Percentiles rank a stretch among this genome's conserved stretches.
These are phyloP conservation scores for Lasioglossum calceatum DNA, from an alignment of 2,888 invertebrate genomes.

Conservation along the genomic window DNA sequence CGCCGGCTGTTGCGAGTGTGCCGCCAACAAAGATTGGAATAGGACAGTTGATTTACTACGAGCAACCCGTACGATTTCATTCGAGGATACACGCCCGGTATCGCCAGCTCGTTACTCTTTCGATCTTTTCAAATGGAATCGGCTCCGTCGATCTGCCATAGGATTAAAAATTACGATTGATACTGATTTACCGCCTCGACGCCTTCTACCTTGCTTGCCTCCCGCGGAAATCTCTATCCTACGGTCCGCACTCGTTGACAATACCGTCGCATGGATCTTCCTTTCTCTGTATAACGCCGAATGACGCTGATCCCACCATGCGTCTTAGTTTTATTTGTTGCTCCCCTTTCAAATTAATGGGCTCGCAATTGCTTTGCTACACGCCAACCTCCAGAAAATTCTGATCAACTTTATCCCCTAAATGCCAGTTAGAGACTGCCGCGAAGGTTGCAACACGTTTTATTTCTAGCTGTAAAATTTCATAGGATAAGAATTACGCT, in stretches of 20 bases:
- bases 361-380: background rate
- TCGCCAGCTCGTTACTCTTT: slow-evolving; percentile 77
- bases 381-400: background rate
- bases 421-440: background rate
- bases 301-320: slow-evolving; percentile 40
- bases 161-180: slow-evolving; percentile 80
- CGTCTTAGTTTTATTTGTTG: slow-evolving; percentile 59
- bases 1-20: slow-evolving; percentile 62
- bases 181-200: slow-evolving; percentile 74
- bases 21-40: slow-evolving; percentile 75
- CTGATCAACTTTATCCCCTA: background rate
- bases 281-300: slow-evolving; percentile 54
- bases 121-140: slow-evolving; percentile 67
- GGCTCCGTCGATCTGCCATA: slow-evolving; percentile 66
- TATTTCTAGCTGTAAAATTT: no score
- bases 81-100: slow-evolving; percentile 68
- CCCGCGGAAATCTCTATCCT: slow-evolving; percentile 69
- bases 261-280: slow-evolving; percentile 71
- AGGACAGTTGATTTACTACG: slow-evolving; percentile 76
- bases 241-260: slow-evolving; percentile 43
- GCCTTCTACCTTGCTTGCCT: slow-evolving; percentile 29
- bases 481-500: no score
- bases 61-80: slow-evolving; percentile 74
- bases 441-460: no score
- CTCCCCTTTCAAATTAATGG: background rate